phyloP scores from a whole-genome alignment of 2,888 invertebrate species.

The Podabrus alpinus region DNA sequence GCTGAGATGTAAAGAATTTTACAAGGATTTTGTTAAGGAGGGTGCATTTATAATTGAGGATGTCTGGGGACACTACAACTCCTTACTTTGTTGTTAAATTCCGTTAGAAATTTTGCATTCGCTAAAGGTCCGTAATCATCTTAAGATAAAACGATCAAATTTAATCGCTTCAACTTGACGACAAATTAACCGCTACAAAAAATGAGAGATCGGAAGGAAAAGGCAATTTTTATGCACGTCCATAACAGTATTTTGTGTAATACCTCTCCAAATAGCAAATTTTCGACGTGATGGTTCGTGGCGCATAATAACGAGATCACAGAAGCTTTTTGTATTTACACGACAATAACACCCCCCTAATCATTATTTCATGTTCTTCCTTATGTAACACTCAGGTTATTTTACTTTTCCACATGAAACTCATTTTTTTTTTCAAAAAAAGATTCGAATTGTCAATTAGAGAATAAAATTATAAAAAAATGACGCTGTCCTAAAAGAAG shows the following conservation, averaged over 20 bases:
- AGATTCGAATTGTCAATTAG: background rate
- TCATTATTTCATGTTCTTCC: conserved; percentile 35
- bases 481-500: background rate
- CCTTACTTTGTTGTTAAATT: conserved; percentile 16
- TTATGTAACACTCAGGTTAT: conserved; percentile 38
- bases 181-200: conserved; percentile 6
- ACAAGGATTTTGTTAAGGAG: conserved; percentile 27
- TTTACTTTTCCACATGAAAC: conserved; percentile 42
- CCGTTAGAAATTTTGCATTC: conserved; percentile 12
- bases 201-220: background rate
- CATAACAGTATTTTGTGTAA: conserved; percentile 15
- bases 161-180: background rate
- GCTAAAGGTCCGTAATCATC: conserved; percentile 6
- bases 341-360: conserved; percentile 37
- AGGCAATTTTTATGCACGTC: conserved; percentile 7
- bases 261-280: conserved; percentile 40
- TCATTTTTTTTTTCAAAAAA: background rate
- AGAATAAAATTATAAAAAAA: background rate
- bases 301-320: conserved; percentile 43
- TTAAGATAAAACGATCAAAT: conserved; percentile 1
- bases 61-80: conserved; percentile 33
- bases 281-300: conserved; percentile 32
- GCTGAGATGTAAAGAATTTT: conserved; percentile 34
- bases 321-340: conserved; percentile 33
- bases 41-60: conserved; percentile 44